Percentiles rank a stretch among this genome's conserved stretches.
phyloP scores from a whole-genome alignment of 2,888 invertebrate species.

The Sialis fuliginosa region DNA sequence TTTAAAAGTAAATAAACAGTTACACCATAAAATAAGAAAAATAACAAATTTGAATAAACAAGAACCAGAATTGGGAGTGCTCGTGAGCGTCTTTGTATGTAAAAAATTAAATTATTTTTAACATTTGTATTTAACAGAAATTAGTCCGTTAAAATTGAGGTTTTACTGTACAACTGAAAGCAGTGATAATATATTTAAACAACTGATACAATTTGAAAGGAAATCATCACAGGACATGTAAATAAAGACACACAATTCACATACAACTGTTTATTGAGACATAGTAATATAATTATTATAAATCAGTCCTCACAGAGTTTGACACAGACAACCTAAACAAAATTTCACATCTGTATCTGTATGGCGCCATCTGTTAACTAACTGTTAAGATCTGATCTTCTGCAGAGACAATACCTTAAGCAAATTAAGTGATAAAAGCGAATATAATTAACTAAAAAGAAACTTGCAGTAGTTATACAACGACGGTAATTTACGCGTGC shows the following conservation, averaged over 20 bases:
- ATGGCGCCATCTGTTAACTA: slow-evolving; percentile 3
- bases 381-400: slow-evolving; percentile 6
- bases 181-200: too few relatives aligned
- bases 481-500: slow-evolving; percentile 7
- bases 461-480: not conserved
- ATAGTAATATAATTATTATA: slow-evolving; percentile 22
- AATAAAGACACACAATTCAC: slow-evolving; percentile 23
- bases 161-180: too few relatives aligned
- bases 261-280: slow-evolving; percentile 49
- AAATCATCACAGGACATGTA: not conserved
- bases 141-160: too few relatives aligned
- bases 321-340: not conserved
- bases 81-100: too few relatives aligned
- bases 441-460: slow-evolving; percentile 2
- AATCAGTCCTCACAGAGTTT: slow-evolving; percentile 20
- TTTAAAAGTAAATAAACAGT: too few relatives aligned
- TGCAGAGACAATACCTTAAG: not conserved
- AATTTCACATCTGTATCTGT: not conserved
- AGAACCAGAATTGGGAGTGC: too few relatives aligned
- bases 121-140: too few relatives aligned
- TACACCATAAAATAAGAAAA: not conserved
- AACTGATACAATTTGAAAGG: too few relatives aligned
- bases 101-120: too few relatives aligned
- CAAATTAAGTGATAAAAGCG: slow-evolving; percentile 1
- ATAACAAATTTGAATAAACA: not conserved